phyloP scores from a whole-genome alignment of 2,888 invertebrate genomes.

The Neoascia interrupta region DNA sequence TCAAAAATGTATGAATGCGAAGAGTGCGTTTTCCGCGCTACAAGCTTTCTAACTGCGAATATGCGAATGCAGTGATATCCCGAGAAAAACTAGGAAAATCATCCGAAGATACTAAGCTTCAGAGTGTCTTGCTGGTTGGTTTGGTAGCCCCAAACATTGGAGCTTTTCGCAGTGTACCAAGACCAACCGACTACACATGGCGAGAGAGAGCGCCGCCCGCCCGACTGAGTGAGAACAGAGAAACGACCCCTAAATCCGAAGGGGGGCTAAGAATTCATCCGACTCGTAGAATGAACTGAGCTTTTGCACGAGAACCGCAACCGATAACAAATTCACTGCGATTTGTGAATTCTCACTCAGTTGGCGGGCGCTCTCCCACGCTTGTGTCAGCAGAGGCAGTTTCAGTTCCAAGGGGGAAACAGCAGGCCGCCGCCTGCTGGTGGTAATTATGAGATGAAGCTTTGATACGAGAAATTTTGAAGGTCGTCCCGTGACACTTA shows the following conservation, averaged over 20 bases:
- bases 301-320: constrained; percentile 22
- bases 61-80: constrained; percentile 69
- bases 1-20: constrained; percentile 38
- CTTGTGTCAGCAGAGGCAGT: constrained; percentile 23
- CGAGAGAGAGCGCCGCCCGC: constrained; percentile 16
- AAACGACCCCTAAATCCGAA: constrained; percentile 57
- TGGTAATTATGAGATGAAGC: constrained; percentile 40
- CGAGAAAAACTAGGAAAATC: constrained; percentile 69
- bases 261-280: constrained; percentile 46
- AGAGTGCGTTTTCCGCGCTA: constrained; percentile 55
- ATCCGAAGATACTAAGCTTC: constrained; percentile 65
- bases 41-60: constrained; percentile 64
- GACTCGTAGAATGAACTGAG: constrained; percentile 22
- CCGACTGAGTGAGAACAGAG: constrained; percentile 6
- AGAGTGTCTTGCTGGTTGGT: too few species aligned
- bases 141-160: constrained; percentile 48
- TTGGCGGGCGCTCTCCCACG: constrained; percentile 57
- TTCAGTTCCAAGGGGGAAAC: constrained; percentile 36
- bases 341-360: constrained; percentile 47
- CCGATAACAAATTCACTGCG: not conserved
- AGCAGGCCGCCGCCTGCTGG: constrained; percentile 9
- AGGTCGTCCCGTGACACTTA: constrained; percentile 64
- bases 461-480: constrained; percentile 59
- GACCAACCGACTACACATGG: not conserved
- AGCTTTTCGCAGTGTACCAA: constrained; percentile 37